Evolutionary conservation across 2,113 vertebrate species (phyloP).

Genomic region (Acinonyx jubatus): DNA sequence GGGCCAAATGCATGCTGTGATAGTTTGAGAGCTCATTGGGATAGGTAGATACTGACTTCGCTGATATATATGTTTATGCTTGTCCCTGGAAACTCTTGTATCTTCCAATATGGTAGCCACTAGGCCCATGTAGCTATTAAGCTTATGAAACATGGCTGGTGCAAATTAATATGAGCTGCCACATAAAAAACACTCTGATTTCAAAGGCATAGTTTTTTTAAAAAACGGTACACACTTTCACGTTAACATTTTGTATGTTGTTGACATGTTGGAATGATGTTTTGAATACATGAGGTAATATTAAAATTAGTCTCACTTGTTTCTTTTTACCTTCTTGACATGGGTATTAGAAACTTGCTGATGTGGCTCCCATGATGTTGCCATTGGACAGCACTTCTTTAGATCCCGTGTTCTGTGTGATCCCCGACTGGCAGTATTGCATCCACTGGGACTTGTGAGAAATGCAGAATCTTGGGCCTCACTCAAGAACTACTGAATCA

Average conservation of each 20-base stretch:
- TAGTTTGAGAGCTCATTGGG: background rate
- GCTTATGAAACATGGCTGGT: background rate
- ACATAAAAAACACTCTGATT: background rate
- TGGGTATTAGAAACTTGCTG: background rate
- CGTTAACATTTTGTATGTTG: background rate
- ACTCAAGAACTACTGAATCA: background rate
- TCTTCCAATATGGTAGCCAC: background rate
- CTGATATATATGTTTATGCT: rapidly evolving
- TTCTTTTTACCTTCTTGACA: background rate
- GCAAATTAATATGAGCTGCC: background rate
- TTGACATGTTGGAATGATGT: background rate
- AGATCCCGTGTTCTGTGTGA: background rate
- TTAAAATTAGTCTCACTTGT: background rate
- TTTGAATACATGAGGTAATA: background rate
- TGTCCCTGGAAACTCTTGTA: background rate
- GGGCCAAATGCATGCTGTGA: background rate
- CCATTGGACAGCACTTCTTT: background rate
- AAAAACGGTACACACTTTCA: background rate
- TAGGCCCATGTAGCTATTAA: background rate
- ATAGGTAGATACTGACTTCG: background rate
- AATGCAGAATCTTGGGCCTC: background rate
- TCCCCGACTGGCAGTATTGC: rapidly evolving
- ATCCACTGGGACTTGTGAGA: background rate
- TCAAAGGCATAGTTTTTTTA: background rate
- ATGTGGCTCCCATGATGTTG: background rate